These are phyloP conservation scores for Mythimna lalbum DNA, from an alignment of 2,888 invertebrate genomes.

Conservation along the genomic window DNA sequence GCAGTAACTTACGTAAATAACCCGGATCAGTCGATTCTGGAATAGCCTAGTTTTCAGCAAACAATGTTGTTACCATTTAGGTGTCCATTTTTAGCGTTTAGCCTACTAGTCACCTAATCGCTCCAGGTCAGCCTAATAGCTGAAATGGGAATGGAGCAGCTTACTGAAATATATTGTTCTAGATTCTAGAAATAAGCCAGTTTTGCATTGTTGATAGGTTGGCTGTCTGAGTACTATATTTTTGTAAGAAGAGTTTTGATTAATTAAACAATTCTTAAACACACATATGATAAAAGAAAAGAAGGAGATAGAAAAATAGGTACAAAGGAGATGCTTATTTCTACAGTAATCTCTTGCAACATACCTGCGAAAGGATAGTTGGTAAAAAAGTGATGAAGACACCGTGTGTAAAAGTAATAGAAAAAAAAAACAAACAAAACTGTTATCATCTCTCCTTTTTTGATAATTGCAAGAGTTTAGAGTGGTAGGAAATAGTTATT, in stretches of 20 bases:
- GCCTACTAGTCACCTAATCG: conserved; percentile 18
- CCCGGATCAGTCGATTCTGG: not conserved
- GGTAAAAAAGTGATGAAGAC: no score
- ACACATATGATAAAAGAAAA: no score
- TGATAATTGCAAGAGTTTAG: no score
- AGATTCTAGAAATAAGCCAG: conserved; percentile 37
- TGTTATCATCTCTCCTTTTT: no score
- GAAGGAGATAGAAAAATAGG: no score
- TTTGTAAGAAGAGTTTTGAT: not conserved
- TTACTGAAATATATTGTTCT: conserved; percentile 33
- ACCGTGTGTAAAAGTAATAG: no score
- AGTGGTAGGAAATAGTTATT: no score
- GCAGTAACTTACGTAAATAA: not conserved
- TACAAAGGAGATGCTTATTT: no score
- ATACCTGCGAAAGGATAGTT: no score
- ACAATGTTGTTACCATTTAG: conserved; percentile 29
- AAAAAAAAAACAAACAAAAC: no score
- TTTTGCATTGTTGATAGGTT: not conserved
- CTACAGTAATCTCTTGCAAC: no score
- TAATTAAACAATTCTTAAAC: not conserved
- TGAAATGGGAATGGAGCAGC: conserved; percentile 33
- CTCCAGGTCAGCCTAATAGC: conserved; percentile 17
- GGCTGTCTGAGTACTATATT: not conserved
- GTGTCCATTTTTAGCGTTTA: conserved; percentile 21
- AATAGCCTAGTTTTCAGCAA: not conserved